Evolutionary conservation across 1,140 invertebrate species (phyloP), one percentile per base, ranked within the genome.

Genomic region (Trichonephila clavata): DNA sequence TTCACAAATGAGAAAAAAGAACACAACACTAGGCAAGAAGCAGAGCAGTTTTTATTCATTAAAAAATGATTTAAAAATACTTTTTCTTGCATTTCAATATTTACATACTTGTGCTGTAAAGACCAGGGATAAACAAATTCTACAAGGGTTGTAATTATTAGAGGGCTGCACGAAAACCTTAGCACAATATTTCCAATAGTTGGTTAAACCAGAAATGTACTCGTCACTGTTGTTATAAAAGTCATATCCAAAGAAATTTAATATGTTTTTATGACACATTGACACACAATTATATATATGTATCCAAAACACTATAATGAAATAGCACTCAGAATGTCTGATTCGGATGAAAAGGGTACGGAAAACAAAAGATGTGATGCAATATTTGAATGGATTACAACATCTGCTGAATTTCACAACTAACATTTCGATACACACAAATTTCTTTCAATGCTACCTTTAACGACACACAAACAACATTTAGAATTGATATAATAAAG

Each of bases 61-160:
- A 92, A 86, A 92, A 92, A 92, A 92, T 92, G 91, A 60, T 92
- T 92, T 92, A 92, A 92, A 92, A 92, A 92, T 92, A 92, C 68
- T 84, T 63, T 50, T 68, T 92, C 91, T 86, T 92, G 91, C 83
- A 86, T 92, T 92, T 92, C 81, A 39, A 43, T 92, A 92, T 92
- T 57, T 92, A 92, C 83, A 92, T 68, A 71, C 80, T 68, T 92
- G 91, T 92, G 91, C 91, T 77, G 81, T 43, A 71, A 63, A 43
- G 59, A 32, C 13, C 50, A 80, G 71, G 77, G 43, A 60, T 81
- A 60, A 80, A 80, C 89, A 81, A 90, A 77, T 59, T 18, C 87
- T 80, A 77, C 39, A 39, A 77, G 39, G 43, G 39, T 20, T 18
- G 24, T 10, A 61, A 24, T 43, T 88, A 43, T 16, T 27, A 86